A percentile compares a stretch with the other conserved stretches of the same genome.
phyloP scores from a whole-genome alignment of 2,113 vertebrate species.

The Aythya baeri region DNA sequence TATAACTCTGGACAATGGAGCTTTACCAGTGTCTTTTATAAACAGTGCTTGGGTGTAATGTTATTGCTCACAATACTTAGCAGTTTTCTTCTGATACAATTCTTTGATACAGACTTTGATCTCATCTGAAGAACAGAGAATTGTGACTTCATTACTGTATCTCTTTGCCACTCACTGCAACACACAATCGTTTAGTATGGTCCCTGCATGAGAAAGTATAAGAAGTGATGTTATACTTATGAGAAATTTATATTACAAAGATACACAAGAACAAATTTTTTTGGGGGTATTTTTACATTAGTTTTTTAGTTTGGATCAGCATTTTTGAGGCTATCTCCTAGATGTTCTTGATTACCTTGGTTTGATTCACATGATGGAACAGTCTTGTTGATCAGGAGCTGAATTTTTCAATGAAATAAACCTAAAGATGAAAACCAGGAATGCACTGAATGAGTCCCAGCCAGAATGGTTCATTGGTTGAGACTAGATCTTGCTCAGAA shows the following conservation, averaged over 20 bases:
- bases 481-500: not conserved
- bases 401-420: not conserved
- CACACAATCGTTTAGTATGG: not conserved
- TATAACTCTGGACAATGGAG: not conserved
- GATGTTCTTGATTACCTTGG: not conserved
- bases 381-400: not conserved
- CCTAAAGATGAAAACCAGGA: rapidly evolving
- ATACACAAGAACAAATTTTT: not conserved
- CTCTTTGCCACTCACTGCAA: not conserved
- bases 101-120: not conserved
- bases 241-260: not conserved
- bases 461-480: not conserved
- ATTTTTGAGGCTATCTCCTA: not conserved
- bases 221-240: not conserved
- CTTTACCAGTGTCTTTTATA: not conserved
- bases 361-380: not conserved
- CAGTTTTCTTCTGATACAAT: not conserved
- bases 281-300: not conserved
- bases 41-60: not conserved
- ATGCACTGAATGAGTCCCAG: not conserved
- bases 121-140: not conserved
- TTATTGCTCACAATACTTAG: not conserved
- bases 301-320: not conserved
- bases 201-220: not conserved
- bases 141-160: rapidly evolving